Percentiles rank a stretch among this genome's conserved stretches.
Evolutionary conservation across 2,888 invertebrate genomes (phyloP).

Genomic region (Xylota sylvarum): DNA sequence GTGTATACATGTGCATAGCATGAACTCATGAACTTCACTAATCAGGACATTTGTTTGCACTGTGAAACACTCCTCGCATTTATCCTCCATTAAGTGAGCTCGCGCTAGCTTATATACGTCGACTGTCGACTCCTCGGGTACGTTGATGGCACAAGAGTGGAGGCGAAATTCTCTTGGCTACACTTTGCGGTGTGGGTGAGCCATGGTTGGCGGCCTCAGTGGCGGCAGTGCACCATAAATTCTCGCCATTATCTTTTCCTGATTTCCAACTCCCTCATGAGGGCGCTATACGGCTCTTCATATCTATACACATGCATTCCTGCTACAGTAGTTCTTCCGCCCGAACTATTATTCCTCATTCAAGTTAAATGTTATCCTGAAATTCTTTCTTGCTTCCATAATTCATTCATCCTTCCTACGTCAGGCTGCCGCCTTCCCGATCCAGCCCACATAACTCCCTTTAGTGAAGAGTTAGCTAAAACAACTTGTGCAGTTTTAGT

Average conservation of each 20-base stretch:
- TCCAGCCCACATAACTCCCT: neutral
- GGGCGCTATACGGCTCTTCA: constrained; percentile 28
- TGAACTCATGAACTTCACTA: constrained; percentile 70
- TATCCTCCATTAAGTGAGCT: constrained; percentile 72
- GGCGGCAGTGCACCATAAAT: constrained; percentile 73
- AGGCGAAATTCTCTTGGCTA: constrained; percentile 36
- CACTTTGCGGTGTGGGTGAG: constrained; percentile 50
- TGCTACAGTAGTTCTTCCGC: constrained; percentile 64
- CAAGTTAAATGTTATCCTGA: constrained; percentile 75
- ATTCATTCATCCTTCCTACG: constrained; percentile 73
- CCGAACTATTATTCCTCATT: constrained; percentile 76
- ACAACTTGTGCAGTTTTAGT: constrained; percentile 66
- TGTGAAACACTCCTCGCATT: constrained; percentile 59
- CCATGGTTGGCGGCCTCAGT: constrained; percentile 49
- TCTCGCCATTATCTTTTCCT: constrained; percentile 76
- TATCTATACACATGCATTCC: constrained; percentile 7
- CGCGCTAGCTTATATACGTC: constrained; percentile 40
- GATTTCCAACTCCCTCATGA: constrained; percentile 70
- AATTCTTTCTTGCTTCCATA: constrained; percentile 75
- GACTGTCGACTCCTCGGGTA: constrained; percentile 35
- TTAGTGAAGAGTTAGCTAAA: constrained; percentile 53
- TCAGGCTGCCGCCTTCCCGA: constrained; percentile 13
- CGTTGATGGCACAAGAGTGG: neutral
- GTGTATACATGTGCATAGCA: constrained; percentile 10
- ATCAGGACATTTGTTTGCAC: constrained; percentile 76